Percentiles rank a stretch among this genome's conserved stretches.
These are phyloP conservation scores for Agrochola lychnidis DNA, from an alignment of 2,888 invertebrate genomes.

Conservation along the genomic window DNA sequence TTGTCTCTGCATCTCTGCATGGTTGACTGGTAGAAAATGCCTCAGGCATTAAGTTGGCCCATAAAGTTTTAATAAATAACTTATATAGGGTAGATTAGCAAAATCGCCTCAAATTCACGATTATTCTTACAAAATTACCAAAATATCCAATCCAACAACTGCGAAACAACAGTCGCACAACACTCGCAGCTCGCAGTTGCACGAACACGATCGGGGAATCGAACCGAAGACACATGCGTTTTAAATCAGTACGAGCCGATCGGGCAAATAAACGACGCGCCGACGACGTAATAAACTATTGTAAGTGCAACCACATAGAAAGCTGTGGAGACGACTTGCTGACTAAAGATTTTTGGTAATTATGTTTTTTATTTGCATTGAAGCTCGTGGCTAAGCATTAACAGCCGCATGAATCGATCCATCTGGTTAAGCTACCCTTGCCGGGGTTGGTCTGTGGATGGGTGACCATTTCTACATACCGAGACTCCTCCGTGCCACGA, in stretches of 20 bases:
- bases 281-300: conserved; percentile 85
- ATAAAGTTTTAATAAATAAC: too few species aligned
- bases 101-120: not conserved
- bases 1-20: too few species aligned
- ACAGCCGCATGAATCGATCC: too few species aligned
- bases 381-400: too few species aligned
- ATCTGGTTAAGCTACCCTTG: too few species aligned
- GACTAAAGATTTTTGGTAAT: conserved; percentile 22
- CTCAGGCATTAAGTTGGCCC: too few species aligned
- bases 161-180: conserved; percentile 28
- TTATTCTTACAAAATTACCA: not conserved
- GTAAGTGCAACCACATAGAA: conserved; percentile 76
- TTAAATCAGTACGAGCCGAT: conserved; percentile 86
- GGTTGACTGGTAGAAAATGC: too few species aligned
- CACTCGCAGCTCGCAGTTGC: conserved; percentile 10
- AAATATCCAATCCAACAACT: not conserved
- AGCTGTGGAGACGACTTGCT: conserved; percentile 67
- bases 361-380: not conserved
- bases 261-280: conserved; percentile 84
- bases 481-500: too few species aligned
- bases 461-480: too few species aligned
- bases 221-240: conserved; percentile 86
- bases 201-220: conserved; percentile 75
- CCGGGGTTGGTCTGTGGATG: too few species aligned
- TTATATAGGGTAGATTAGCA: too few species aligned